Base-by-base conservation (phyloP, 2,797 vertebrate genomes). In the Bufotes viridis region DNA sequence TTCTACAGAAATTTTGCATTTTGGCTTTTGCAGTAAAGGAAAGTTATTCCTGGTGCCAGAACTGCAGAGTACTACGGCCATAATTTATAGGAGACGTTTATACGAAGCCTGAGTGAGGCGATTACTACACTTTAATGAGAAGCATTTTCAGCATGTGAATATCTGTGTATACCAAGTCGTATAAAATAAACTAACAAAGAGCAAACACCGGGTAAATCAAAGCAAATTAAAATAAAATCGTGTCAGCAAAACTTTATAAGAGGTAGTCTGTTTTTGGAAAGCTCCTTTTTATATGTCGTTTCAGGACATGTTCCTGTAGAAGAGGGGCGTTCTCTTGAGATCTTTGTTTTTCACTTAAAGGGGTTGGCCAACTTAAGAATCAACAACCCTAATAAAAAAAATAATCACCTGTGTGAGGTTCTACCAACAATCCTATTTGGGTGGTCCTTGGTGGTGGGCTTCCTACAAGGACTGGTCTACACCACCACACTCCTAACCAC, bases 41-140 rank as follows among this genome's bases (percentile, higher is more conserved):
- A 94, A 94, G 90, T 91, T 91, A 87, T 90, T 81, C 87, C 87
- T 90, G 89, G 79, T 92, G 92, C 92, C 94, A 94, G 90, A 92
- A 86, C 78, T 89, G 90, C 91, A 93, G 93, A 90, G 72, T 61
- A 74, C 72, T 91, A 83, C 90, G 90, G 92, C 87, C 90, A 70
- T 93, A 94, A 93, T 92, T 94, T 93, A 90, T 91, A 90, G 91
- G 90, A 93, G 92, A 92, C 91, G 90, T 90, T 61, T 85, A 92
- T 91, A 92, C 90, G 92, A 75, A 89, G 86, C 84, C 88, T 87
- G 90, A 91, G 88, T 90, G 90, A 87, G 92, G 92, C 79, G 87
- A 92, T 94, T 91, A 88, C 88, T 88, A 11, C 65, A 91, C 84
- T 93, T 91, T 91, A 90, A 92, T 90, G 91, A 86, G 90, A 93